These are phyloP conservation scores for Pandemis heparana DNA, from an alignment of 2,888 invertebrate species.

Conservation along the genomic window DNA sequence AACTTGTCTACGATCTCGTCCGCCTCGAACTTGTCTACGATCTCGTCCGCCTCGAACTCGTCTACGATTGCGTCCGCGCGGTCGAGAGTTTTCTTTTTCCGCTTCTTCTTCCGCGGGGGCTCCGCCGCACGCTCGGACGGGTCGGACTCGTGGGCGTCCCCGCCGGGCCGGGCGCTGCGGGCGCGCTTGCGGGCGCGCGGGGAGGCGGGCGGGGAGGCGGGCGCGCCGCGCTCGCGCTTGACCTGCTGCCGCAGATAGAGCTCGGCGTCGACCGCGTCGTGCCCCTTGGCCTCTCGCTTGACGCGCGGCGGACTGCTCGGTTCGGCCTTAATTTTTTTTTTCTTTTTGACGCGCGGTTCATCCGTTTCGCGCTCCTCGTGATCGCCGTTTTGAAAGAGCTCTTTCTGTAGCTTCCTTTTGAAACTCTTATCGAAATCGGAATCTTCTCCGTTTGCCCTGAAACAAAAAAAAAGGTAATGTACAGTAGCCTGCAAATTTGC, in stretches of 20 bases:
- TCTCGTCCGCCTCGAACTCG: slow-evolving; percentile 50
- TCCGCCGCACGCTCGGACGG: background rate
- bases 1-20: slow-evolving; percentile 47
- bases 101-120: slow-evolving; percentile 49
- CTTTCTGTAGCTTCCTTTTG: slow-evolving; percentile 49
- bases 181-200: background rate
- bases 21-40: slow-evolving; percentile 47
- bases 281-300: background rate
- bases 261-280: slow-evolving; percentile 19
- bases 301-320: background rate
- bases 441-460: slow-evolving; percentile 42
- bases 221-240: slow-evolving; percentile 11
- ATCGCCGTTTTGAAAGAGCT: slow-evolving; percentile 44
- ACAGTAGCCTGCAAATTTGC: no score
- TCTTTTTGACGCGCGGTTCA: slow-evolving; percentile 42
- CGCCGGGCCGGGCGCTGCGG: no score
- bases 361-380: slow-evolving; percentile 5
- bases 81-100: slow-evolving; percentile 21
- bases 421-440: slow-evolving; percentile 46
- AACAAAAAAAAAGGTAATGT: background rate
- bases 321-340: slow-evolving; percentile 48
- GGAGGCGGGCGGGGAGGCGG: background rate
- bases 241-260: background rate
- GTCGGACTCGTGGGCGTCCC: no score
- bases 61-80: slow-evolving; percentile 41